Evolutionary conservation across 2,888 invertebrate genomes (phyloP), one percentile per base, ranked within the genome.

Genomic region (Gisinianus flammeolus): DNA sequence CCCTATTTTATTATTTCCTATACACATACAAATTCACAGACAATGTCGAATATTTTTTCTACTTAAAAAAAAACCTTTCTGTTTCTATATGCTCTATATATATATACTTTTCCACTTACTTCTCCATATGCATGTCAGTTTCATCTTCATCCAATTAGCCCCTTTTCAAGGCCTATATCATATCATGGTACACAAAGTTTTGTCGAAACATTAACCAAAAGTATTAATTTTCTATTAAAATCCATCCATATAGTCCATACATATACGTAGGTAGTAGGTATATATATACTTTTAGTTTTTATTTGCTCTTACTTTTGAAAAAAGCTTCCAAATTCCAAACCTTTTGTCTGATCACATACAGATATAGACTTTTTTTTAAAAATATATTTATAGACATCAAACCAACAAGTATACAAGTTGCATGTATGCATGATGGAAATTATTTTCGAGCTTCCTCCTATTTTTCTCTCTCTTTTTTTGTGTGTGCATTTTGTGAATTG

Each of bases 61-160:
- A 44, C 8, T 12, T 44, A 19, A 44, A 1, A 44, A 44, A 69
- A 69, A 44, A 44, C 69, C 35, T 44, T 69, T 69, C 44, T 69
- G 26, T 69, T 44, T 69, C 26, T 44, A 19, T 44, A 35, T 12
- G 12, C 19, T 44, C 16, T 44, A 44, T 19, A 44, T 44, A 19
- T 44, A 44, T 6, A 26, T 58, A 24, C 28, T 62, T 26, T 62
- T 62, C 12, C 28, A 12, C 1, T 16, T 44, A 6, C 8, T 44
- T 10, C 44, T 69, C 33, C 35, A 26, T 56, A 28, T 58, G 31
- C 72, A 58, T 58, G 33, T 58, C 72, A 58, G 30, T 72, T 62
- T 72, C 56, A 72, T 72, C 28, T 72, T 72, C 72, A 58, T 56
- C 64, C 73, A 74, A 74, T 74, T 74, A 58, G 33, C 73, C 73